phyloP scores from a whole-genome alignment of 2,888 invertebrate species.

The Oscheius myriophilus region DNA sequence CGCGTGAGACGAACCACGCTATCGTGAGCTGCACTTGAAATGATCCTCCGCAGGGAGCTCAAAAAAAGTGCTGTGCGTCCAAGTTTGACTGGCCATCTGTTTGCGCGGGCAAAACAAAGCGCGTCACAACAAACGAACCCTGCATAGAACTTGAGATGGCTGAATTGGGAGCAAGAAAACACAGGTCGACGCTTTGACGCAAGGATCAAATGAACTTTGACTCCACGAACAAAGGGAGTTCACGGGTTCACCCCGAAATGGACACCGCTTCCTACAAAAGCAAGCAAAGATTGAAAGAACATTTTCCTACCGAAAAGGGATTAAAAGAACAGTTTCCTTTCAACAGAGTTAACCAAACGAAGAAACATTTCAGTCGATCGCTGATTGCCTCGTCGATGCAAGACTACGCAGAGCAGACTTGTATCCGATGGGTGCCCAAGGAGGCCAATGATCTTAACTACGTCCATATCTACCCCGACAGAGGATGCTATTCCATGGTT shows the following conservation, averaged over 20 bases:
- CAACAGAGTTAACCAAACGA: no score
- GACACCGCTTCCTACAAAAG: background rate
- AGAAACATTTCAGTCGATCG: slow-evolving; percentile 64
- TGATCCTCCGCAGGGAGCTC: slow-evolving; percentile 25
- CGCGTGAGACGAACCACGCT: slow-evolving; percentile 21
- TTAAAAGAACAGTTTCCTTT: no score
- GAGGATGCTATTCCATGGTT: slow-evolving; percentile 70
- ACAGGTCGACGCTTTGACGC: background rate
- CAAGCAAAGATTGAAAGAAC: no score
- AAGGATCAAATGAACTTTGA: background rate
- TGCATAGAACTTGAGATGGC: slow-evolving; percentile 18
- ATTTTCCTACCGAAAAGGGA: no score
- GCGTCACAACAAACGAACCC: slow-evolving; percentile 25
- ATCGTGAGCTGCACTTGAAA: slow-evolving; percentile 29
- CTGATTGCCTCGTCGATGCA: slow-evolving; percentile 69
- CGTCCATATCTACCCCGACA: slow-evolving; percentile 68
- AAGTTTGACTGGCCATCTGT: slow-evolving; percentile 27
- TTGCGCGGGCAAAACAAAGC: slow-evolving; percentile 30
- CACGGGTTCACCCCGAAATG: slow-evolving; percentile 1
- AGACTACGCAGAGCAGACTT: slow-evolving; percentile 66
- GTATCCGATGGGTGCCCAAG: slow-evolving; percentile 69
- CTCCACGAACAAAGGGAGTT: background rate
- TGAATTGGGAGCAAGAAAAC: slow-evolving; percentile 14
- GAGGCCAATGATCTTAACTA: slow-evolving; percentile 65
- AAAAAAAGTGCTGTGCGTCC: slow-evolving; percentile 27